Percentiles rank a stretch among this genome's conserved stretches.
These are phyloP conservation scores for Drosophila melanica DNA, from an alignment of 1,140 invertebrate species.

Conservation along the genomic window DNA sequence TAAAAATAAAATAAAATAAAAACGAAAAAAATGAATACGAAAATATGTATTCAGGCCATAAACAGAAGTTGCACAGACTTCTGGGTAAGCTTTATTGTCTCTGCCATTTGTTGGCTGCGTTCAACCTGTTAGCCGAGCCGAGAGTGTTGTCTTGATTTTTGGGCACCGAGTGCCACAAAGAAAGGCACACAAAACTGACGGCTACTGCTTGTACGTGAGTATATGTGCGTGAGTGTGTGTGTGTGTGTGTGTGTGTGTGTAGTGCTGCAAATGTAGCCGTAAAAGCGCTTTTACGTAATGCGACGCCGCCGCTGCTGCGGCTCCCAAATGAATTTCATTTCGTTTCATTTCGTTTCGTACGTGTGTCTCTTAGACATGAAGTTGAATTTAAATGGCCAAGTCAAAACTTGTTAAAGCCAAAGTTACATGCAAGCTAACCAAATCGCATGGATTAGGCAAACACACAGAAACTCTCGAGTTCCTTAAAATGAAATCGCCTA, in stretches of 20 bases:
- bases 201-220: conserved; percentile 31
- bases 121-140: conserved; percentile 66
- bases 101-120: conserved; percentile 64
- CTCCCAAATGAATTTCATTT: conserved; percentile 69
- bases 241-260: conserved; percentile 31
- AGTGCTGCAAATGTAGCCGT: conserved; percentile 62
- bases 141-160: conserved; percentile 42
- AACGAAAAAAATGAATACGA: background rate
- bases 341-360: conserved; percentile 55
- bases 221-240: conserved; percentile 24
- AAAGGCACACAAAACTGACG: conserved; percentile 30
- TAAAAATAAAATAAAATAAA: conserved; percentile 1
- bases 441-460: conserved; percentile 46
- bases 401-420: conserved; percentile 46
- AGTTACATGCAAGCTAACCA: conserved; percentile 32
- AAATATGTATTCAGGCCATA: conserved; percentile 23
- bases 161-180: conserved; percentile 36
- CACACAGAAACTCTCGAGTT: conserved; percentile 9
- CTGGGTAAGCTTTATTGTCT: conserved; percentile 74
- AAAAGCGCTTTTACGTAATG: conserved; percentile 81
- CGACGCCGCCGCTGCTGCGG: conserved; percentile 61
- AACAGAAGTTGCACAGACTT: conserved; percentile 18
- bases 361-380: conserved; percentile 60
- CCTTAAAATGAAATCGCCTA: conserved; percentile 16
- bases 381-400: conserved; percentile 60